Evolutionary conservation across 2,113 vertebrate genomes (phyloP).

Genomic region (Microcebus tavaratra): DNA sequence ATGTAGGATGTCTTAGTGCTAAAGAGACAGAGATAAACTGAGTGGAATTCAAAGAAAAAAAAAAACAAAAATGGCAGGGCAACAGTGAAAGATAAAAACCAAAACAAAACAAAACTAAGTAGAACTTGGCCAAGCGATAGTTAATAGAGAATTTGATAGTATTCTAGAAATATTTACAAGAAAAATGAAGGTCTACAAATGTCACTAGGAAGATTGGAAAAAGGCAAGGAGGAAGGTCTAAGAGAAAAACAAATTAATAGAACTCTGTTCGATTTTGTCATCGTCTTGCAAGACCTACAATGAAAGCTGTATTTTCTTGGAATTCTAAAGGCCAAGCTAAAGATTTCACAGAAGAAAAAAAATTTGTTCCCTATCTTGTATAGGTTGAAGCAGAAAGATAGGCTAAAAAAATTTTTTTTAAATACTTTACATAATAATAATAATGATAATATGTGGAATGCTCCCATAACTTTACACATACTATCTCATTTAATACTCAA

Average conservation of each 20-base stretch:
- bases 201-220: neutral
- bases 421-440: neutral
- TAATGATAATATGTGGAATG: neutral
- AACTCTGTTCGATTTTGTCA: neutral
- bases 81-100: neutral
- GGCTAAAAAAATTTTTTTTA: neutral
- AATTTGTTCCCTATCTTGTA: neutral
- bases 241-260: neutral
- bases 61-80: neutral
- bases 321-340: neutral
- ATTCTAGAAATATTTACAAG: constrained; percentile 9
- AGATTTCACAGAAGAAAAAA: neutral
- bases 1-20: neutral
- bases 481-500: neutral
- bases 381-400: neutral
- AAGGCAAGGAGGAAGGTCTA: neutral
- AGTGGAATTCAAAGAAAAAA: neutral
- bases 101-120: neutral
- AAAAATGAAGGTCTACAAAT: neutral
- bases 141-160: neutral
- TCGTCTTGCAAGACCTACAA: neutral
- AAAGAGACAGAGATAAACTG: neutral
- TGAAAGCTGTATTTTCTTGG: neutral
- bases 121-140: neutral
- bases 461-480: neutral